These are phyloP conservation scores for Lucinisca nassula DNA, from an alignment of 2,888 invertebrate species.

Conservation along the genomic window DNA sequence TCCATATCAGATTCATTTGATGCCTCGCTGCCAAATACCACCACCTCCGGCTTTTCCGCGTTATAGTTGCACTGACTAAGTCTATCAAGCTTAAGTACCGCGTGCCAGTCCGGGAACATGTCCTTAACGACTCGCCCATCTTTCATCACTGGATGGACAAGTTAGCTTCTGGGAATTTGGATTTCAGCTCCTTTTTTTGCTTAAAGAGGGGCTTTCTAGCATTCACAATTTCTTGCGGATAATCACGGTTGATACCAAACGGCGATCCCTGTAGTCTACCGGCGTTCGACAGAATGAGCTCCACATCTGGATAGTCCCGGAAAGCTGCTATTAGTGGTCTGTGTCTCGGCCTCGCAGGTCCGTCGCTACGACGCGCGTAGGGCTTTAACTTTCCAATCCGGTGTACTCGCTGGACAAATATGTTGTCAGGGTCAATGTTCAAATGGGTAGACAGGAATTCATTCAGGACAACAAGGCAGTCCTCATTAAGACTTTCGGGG, in stretches of 20 bases:
- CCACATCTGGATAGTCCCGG: not conserved
- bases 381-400: no score
- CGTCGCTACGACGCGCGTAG: not conserved
- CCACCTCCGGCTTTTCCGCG: no score
- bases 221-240: not conserved
- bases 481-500: not conserved
- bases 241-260: not conserved
- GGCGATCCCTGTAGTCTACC: not conserved
- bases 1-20: no score
- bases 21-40: no score
- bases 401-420: not conserved
- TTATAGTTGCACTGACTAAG: no score
- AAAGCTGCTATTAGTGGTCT: not conserved
- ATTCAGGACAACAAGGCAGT: not conserved
- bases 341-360: not conserved
- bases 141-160: no score
- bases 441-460: not conserved
- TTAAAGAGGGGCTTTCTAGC: not conserved
- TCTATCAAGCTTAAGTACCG: no score
- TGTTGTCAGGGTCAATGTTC: not conserved
- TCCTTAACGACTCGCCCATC: no score
- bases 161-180: not conserved
- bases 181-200: not conserved
- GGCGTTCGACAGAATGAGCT: not conserved
- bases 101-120: no score